Evolutionary conservation across 2,797 vertebrate species (phyloP).

Genomic region (Falco novaeseelandiae): DNA sequence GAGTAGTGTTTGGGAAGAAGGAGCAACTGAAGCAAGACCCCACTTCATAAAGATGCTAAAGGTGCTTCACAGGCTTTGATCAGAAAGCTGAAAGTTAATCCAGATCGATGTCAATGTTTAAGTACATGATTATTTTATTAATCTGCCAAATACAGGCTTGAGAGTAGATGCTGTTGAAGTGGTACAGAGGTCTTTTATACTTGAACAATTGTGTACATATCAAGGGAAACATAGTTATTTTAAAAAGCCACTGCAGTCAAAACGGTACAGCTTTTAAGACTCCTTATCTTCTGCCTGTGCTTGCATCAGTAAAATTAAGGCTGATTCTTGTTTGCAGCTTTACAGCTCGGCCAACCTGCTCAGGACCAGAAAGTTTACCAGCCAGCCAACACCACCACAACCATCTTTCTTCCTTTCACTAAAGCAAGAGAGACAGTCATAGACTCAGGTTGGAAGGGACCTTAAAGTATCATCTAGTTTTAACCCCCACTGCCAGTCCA

Average conservation of each 20-base stretch:
- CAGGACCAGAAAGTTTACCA: background rate
- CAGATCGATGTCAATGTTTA: background rate
- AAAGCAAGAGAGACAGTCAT: background rate
- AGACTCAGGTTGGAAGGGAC: too few relatives aligned
- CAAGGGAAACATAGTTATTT: background rate
- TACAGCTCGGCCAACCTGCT: background rate
- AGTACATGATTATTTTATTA: background rate
- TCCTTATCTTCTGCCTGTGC: background rate
- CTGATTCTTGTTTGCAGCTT: background rate
- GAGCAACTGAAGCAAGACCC: background rate
- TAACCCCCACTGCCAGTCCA: too few relatives aligned
- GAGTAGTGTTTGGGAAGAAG: background rate
- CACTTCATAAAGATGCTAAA: background rate
- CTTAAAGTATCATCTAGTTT: too few relatives aligned
- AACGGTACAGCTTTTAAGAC: background rate
- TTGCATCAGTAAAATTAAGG: background rate
- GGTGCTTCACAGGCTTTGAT: background rate
- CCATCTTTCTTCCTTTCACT: background rate
- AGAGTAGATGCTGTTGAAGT: background rate
- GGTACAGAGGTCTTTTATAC: background rate
- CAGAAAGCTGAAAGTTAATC: background rate
- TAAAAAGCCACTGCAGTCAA: background rate
- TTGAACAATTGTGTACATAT: background rate
- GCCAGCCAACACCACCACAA: background rate
- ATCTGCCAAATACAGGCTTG: background rate